Conservation (phyloP, 2,113 vertebrate genomes). For the Heterochromis multidens region DNA sequence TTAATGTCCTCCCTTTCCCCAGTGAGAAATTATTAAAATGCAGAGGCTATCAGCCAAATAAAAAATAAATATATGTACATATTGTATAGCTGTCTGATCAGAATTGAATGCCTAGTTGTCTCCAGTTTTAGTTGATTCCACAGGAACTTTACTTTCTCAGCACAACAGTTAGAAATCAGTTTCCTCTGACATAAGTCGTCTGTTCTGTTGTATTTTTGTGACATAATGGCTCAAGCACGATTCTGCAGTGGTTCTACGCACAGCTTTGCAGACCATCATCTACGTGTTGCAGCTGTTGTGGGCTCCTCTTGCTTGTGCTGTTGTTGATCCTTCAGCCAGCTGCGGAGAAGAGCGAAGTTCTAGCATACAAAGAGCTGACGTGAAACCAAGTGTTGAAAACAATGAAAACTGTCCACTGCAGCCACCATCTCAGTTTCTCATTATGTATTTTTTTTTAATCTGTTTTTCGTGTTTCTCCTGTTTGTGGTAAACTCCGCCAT, state of each 20-base stretch:
- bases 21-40: too few species aligned
- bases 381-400: background rate
- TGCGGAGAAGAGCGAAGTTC: background rate
- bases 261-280: background rate
- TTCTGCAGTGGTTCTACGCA: background rate
- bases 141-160: too few species aligned
- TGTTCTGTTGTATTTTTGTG: background rate
- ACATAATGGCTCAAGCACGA: background rate
- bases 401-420: background rate
- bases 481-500: fast-evolving
- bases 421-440: background rate
- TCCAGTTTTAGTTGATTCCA: too few species aligned
- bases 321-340: background rate
- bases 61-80: too few species aligned
- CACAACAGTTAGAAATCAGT: too few species aligned
- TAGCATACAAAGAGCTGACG: background rate
- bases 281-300: too few species aligned
- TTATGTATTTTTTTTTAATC: background rate
- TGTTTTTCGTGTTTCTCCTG: too few species aligned
- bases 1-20: too few species aligned
- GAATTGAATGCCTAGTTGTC: too few species aligned
- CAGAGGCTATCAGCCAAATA: too few species aligned
- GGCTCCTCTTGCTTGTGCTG: background rate
- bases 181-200: background rate
- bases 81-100: too few species aligned